Evolutionary conservation across 2,797 vertebrate species (phyloP).

Genomic region (Pogonophryne albipinna): DNA sequence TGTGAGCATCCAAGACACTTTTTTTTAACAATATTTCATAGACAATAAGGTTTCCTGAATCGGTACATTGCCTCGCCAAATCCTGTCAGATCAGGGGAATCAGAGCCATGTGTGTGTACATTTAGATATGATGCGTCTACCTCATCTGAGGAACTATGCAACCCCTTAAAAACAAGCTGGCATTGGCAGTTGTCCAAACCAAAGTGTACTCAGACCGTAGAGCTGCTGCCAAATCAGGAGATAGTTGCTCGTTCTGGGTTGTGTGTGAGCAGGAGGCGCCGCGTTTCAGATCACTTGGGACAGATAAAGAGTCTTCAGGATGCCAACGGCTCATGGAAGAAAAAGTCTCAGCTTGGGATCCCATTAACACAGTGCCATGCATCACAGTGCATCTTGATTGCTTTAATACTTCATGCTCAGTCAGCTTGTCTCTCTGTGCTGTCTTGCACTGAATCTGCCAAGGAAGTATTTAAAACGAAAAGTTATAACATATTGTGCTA

Average conservation of each 20-base stretch:
- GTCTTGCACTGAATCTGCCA: background rate
- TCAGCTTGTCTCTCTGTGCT: slow-evolving; percentile 8
- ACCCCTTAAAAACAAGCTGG: background rate
- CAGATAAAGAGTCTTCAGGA: slow-evolving; percentile 46
- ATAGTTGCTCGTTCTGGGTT: slow-evolving; percentile 20
- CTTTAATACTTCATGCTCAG: slow-evolving; percentile 4
- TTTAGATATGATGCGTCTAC: slow-evolving; percentile 7
- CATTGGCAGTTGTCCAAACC: slow-evolving; percentile 31
- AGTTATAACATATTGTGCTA: background rate
- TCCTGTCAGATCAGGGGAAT: background rate
- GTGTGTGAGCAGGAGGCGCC: slow-evolving; percentile 17
- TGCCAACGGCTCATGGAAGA: slow-evolving; percentile 33
- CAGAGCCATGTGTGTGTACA: slow-evolving; percentile 29
- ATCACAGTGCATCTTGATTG: slow-evolving; percentile 17
- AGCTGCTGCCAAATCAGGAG: slow-evolving; percentile 30
- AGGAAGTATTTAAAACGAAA: background rate
- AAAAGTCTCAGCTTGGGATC: slow-evolving; percentile 41
- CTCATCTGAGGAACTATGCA: background rate
- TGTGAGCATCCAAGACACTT: too few relatives aligned
- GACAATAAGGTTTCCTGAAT: too few relatives aligned
- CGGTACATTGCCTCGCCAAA: background rate
- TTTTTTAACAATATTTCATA: too few relatives aligned
- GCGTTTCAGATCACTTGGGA: slow-evolving; percentile 37
- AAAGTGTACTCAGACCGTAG: background rate
- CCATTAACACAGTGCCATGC: slow-evolving; percentile 43